Conservation (phyloP, 2,888 invertebrate species). For the Alloplasta piceator region DNA sequence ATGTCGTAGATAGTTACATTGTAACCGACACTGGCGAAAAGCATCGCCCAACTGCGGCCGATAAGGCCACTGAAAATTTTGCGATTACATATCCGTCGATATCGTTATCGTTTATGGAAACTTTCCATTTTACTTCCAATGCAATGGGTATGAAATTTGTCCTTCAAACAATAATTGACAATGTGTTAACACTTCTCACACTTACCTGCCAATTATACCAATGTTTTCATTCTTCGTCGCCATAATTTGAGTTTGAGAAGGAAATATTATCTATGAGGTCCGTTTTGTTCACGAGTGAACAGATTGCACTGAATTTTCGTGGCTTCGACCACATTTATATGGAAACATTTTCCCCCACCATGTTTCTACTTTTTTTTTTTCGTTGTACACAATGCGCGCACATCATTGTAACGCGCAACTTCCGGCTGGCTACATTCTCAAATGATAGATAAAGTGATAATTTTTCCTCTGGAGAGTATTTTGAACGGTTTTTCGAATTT, state of each 20-base stretch:
- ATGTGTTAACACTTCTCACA: slow-evolving; percentile 3
- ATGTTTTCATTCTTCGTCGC: slow-evolving; percentile 86
- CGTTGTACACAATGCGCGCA: too few relatives aligned
- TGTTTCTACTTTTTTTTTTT: too few relatives aligned
- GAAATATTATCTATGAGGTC: neutral
- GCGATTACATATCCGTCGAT: slow-evolving; percentile 12
- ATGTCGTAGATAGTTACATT: slow-evolving; percentile 94
- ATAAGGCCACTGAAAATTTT: slow-evolving; percentile 92
- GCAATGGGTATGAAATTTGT: neutral
- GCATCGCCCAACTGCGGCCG: slow-evolving; percentile 98
- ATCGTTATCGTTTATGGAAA: slow-evolving; percentile 6
- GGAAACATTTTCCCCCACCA: too few relatives aligned
- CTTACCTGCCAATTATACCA: slow-evolving; percentile 91
- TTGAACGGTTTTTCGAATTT: too few relatives aligned
- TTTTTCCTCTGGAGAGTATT: too few relatives aligned
- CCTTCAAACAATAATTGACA: neutral
- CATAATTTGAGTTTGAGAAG: slow-evolving; percentile 3
- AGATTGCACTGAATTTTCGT: slow-evolving; percentile 24
- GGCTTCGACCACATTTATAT: neutral
- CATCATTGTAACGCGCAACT: too few relatives aligned
- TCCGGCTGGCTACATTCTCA: too few relatives aligned
- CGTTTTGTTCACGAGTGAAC: neutral
- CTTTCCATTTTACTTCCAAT: slow-evolving; percentile 17
- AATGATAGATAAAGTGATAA: too few relatives aligned
- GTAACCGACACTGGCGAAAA: slow-evolving; percentile 97